Percentiles rank a stretch among this genome's conserved stretches.
These are phyloP conservation scores for Augochlora pura DNA, from an alignment of 1,140 invertebrate genomes.

Conservation along the genomic window DNA sequence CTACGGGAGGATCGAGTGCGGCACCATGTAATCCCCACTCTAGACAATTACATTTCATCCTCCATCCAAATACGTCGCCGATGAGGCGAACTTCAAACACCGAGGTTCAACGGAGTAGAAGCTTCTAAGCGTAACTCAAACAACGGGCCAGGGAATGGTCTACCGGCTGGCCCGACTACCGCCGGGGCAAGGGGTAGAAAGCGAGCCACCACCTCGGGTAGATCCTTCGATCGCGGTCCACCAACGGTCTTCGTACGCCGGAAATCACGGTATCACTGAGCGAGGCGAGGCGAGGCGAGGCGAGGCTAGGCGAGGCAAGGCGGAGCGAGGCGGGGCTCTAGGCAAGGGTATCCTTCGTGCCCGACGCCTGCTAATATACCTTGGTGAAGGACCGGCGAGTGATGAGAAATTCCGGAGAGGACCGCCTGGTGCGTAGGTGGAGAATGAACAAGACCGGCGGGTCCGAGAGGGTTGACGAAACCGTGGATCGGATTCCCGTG, in stretches of 20 bases:
- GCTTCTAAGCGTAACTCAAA: conserved; percentile 19
- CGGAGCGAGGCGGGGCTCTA: no score
- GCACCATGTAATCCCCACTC: not conserved
- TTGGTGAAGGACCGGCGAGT: conserved; percentile 66
- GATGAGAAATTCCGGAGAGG: conserved; percentile 70
- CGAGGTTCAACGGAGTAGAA: not conserved
- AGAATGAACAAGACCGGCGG: conserved; percentile 66
- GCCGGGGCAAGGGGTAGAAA: not conserved
- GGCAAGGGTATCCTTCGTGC: no score
- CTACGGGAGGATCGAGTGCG: no score
- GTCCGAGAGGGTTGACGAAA: conserved; percentile 76
- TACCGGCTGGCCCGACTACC: no score
- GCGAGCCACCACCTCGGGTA: not conserved
- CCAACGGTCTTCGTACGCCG: not conserved
- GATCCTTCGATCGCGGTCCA: not conserved
- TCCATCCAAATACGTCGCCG: not conserved
- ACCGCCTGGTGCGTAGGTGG: conserved; percentile 55
- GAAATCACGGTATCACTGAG: not conserved
- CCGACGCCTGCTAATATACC: conserved; percentile 54
- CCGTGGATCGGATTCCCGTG: conserved; percentile 72
- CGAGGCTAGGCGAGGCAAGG: no score
- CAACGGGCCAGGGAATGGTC: not conserved
- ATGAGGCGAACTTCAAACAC: conserved; percentile 3
- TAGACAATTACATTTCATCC: conserved; percentile 18
- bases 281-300: no score